Percentiles rank a stretch among this genome's conserved stretches.
Evolutionary conservation across 2,797 vertebrate genomes (phyloP).

Genomic region (Notolepis coatsorum): DNA sequence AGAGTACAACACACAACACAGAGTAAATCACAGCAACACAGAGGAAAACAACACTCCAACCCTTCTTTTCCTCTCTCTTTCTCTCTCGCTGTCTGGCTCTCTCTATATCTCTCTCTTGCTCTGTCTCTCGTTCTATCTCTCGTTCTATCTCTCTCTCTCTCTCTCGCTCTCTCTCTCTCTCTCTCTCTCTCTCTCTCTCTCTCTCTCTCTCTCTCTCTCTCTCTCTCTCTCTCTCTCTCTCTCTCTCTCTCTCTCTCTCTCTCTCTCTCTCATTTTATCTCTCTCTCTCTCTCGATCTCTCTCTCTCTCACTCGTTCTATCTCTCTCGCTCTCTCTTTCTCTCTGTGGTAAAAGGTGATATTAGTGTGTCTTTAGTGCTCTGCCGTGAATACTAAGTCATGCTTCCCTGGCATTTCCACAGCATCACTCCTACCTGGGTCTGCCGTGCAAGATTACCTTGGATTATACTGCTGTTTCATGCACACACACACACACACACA

Average conservation of each 20-base stretch:
- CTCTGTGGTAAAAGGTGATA: constrained; percentile 74
- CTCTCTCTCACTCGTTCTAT: neutral
- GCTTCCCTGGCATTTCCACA: constrained; percentile 66
- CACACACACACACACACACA: constrained; percentile 20
- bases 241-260: constrained; percentile 5
- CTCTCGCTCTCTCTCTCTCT: constrained; percentile 10
- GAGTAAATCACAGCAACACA: no score
- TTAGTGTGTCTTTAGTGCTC: constrained; percentile 66
- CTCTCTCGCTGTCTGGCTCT: no score
- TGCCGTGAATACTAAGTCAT: constrained; percentile 74
- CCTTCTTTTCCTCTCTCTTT: no score
- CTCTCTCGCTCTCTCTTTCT: constrained; percentile 31
- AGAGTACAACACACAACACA: no score
- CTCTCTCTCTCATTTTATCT: neutral
- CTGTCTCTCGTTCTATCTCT: no score
- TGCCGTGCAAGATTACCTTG: constrained; percentile 70
- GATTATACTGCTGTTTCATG: constrained; percentile 56
- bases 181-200: constrained; percentile 23
- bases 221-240: constrained; percentile 1
- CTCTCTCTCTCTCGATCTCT: neutral
- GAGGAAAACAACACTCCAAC: no score
- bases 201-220: neutral
- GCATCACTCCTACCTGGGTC: constrained; percentile 59
- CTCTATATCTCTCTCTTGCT: no score
- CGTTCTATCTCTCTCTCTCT: constrained; percentile 5